Percentiles rank a stretch among this genome's conserved stretches.
These are phyloP conservation scores for Typhlichthys subterraneus DNA, from an alignment of 2,797 vertebrate species.

Conservation along the genomic window DNA sequence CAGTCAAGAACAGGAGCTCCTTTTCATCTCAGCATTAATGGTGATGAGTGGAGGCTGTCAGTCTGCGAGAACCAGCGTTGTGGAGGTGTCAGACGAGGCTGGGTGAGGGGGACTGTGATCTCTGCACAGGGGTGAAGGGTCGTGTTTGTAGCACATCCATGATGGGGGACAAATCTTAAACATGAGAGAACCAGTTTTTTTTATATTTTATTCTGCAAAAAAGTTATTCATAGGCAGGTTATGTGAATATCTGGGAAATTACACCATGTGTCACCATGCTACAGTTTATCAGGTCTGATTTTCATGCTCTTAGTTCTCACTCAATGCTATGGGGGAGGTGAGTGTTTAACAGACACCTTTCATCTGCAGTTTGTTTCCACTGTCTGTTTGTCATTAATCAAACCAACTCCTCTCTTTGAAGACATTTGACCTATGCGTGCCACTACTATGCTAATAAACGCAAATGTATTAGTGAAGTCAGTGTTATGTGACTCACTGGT, in stretches of 20 bases:
- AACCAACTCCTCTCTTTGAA: slow-evolving; percentile 21
- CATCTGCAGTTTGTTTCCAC: slow-evolving; percentile 49
- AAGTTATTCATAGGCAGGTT: no score
- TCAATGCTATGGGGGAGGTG: neutral
- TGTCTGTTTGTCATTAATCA: slow-evolving; percentile 34
- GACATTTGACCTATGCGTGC: neutral
- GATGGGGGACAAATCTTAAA: no score
- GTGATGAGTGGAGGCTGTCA: slow-evolving; percentile 29
- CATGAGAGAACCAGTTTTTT: no score
- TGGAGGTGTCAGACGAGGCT: slow-evolving; percentile 19
- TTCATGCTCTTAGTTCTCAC: neutral
- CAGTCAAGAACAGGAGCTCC: slow-evolving; percentile 7
- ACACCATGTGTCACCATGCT: no score
- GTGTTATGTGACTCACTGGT: neutral
- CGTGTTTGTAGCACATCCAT: no score
- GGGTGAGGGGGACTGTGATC: neutral
- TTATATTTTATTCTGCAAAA: no score
- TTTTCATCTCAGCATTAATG: slow-evolving; percentile 29
- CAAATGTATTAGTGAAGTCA: neutral
- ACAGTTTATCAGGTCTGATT: neutral
- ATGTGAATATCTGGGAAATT: no score
- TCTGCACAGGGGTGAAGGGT: slow-evolving; percentile 24
- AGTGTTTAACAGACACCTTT: slow-evolving; percentile 33
- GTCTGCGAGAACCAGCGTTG: slow-evolving; percentile 18
- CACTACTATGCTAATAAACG: neutral